A percentile compares a stretch with the other conserved stretches of the same genome.
Evolutionary conservation across 2,797 vertebrate species (phyloP).

Genomic region (Ambastaia sidthimunki): DNA sequence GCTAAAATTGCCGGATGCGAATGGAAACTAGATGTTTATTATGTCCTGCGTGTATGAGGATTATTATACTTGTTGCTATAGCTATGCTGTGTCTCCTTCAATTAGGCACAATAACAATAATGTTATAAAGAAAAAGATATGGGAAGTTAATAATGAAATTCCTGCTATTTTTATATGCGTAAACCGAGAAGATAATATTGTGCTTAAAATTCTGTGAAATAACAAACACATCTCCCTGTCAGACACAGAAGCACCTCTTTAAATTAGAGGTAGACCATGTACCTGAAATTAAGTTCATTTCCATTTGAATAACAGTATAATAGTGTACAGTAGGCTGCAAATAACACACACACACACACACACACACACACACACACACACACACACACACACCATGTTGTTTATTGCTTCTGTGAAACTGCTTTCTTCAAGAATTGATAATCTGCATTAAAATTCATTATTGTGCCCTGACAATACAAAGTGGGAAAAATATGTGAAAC

Average conservation of each 20-base stretch:
- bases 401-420: conserved; percentile 65
- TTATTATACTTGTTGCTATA: not conserved
- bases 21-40: not conserved
- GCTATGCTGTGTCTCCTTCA: not conserved
- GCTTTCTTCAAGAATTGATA: conserved; percentile 65
- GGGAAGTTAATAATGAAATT: not conserved
- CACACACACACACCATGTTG: conserved; percentile 57
- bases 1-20: conserved; percentile 15
- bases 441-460: conserved; percentile 71
- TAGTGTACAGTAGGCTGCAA: conserved; percentile 65
- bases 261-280: not conserved
- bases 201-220: not conserved
- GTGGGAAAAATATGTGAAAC: conserved; percentile 45
- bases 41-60: not conserved
- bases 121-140: not conserved
- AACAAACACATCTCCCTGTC: conserved; percentile 6
- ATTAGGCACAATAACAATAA: not conserved
- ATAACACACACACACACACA: too few species aligned
- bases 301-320: conserved; percentile 63
- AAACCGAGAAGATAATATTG: not conserved
- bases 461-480: conserved; percentile 53
- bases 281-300: conserved; percentile 21
- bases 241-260: conserved; percentile 21
- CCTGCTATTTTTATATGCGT: not conserved
- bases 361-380: too few species aligned